Conservation (phyloP, 2,797 vertebrate genomes). For the Anabacerthia variegaticeps region DNA sequence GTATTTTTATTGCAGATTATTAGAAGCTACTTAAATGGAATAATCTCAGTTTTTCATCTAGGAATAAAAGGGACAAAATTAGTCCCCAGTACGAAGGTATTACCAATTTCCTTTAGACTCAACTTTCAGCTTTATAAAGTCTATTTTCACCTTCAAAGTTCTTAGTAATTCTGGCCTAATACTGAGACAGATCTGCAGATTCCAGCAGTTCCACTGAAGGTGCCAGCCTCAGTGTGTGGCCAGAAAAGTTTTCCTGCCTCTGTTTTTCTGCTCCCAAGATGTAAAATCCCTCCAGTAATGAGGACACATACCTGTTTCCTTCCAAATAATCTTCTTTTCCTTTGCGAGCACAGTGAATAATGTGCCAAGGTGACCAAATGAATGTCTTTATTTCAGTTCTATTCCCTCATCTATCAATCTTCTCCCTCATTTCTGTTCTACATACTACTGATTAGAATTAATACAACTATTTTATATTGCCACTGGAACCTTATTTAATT, state of each 20-base stretch:
- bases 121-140: not conserved
- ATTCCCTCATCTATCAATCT: not conserved
- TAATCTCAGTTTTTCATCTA: not conserved
- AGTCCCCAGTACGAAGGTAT: not conserved
- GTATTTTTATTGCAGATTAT: not conserved
- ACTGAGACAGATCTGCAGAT: not conserved
- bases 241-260: not conserved
- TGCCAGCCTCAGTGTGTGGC: rapidly evolving
- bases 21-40: not conserved
- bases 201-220: not conserved
- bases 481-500: not conserved
- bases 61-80: not conserved
- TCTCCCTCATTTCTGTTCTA: not conserved
- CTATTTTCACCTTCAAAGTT: not conserved
- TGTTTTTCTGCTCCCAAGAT: not conserved
- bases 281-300: not conserved
- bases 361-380: not conserved
- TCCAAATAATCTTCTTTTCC: not conserved
- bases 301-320: not conserved
- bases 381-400: not conserved
- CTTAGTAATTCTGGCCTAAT: not conserved
- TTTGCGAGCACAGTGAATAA: not conserved
- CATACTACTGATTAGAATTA: not conserved
- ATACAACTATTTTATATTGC: not conserved
- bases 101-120: not conserved